These are phyloP conservation scores for Enteromius unitaeniatus DNA, from an alignment of 2,797 vertebrate species.

Conservation along the genomic window DNA sequence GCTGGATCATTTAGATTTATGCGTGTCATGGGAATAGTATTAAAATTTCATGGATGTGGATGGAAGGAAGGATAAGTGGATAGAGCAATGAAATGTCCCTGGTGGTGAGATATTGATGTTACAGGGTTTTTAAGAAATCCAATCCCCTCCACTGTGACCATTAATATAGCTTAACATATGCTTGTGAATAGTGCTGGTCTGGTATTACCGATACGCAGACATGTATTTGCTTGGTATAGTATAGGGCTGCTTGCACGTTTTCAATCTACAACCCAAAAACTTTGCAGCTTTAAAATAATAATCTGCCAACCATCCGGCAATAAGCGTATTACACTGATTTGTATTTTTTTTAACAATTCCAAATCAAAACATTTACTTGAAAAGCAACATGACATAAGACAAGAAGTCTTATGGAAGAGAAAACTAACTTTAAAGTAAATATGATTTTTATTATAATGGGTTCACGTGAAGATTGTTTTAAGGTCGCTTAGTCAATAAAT, in stretches of 20 bases:
- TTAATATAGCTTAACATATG: slow-evolving; percentile 14
- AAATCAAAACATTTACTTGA: not conserved
- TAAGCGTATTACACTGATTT: not conserved
- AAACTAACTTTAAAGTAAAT: too few species aligned
- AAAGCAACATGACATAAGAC: not conserved
- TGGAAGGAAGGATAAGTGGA: slow-evolving; percentile 30
- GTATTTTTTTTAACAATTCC: not conserved
- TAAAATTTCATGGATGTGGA: slow-evolving; percentile 45
- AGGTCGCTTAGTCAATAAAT: too few species aligned
- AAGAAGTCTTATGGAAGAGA: not conserved
- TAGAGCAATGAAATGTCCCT: slow-evolving; percentile 19
- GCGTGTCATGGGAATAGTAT: slow-evolving; percentile 28
- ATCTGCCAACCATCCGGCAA: not conserved
- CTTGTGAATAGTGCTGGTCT: slow-evolving; percentile 7
- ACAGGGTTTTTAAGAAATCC: slow-evolving; percentile 28
- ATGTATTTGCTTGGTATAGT: not conserved
- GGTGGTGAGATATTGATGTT: slow-evolving; percentile 36
- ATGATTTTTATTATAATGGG: too few species aligned
- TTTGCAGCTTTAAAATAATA: not conserved
- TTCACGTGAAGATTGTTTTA: too few species aligned
- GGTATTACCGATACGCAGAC: not conserved
- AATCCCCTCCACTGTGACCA: slow-evolving; percentile 32
- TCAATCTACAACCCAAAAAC: not conserved
- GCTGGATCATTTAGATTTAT: slow-evolving; percentile 40
- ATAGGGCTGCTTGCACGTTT: not conserved